Base-by-base conservation (phyloP, 2,797 vertebrate species). In the Hafferia zeledoni region DNA sequence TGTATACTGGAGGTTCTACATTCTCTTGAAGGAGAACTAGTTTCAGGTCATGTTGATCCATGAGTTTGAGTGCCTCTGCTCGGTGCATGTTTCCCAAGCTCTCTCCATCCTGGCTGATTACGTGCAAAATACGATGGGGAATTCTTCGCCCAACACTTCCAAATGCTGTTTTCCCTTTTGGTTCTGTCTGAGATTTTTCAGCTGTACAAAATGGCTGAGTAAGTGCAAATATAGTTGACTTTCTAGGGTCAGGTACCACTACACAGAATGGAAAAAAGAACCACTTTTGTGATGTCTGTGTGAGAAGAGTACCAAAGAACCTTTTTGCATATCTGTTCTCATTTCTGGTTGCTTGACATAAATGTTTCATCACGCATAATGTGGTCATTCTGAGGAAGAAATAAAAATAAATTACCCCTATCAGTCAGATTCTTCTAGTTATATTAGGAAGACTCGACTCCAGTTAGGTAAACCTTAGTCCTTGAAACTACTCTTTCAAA, bases 11-110 rank as follows among this genome's bases (percentile, higher is more conserved):
- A 13, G 99, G 99, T 16, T 99, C 98, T 10, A 94, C 61, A 0
- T 96, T 64, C 23, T 98, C 95, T 8, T 13, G 94, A 68, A 98
- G 91, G 13, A 97, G 93, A 85, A 99, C 99, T 68, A 99, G 90
- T 57, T 98, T 99, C 68, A 99, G 97, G 30, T 96, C 96, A 6
- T 77, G 95, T 47, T 98, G 68, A 3, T 99, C 98, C 99, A 99
- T 98, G 39, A 99, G 95, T 56, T 72, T 97, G 82, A 99, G 96
- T 25, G 97, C 99, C 0, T 98, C 96, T 1, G 96, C 97, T 7
- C 99, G 98, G 77, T 99, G 99, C 98, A 99, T 98, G 30, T 87
- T 79, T 70, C 99, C 99, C 95, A 99, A 82, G 52, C 98, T 97
- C 69, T 98, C 97, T 1, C 99, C 99, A 3, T 97, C 89, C 70